Conservation (phyloP, 2,888 invertebrate genomes). For the Ernsta delagoae region DNA sequence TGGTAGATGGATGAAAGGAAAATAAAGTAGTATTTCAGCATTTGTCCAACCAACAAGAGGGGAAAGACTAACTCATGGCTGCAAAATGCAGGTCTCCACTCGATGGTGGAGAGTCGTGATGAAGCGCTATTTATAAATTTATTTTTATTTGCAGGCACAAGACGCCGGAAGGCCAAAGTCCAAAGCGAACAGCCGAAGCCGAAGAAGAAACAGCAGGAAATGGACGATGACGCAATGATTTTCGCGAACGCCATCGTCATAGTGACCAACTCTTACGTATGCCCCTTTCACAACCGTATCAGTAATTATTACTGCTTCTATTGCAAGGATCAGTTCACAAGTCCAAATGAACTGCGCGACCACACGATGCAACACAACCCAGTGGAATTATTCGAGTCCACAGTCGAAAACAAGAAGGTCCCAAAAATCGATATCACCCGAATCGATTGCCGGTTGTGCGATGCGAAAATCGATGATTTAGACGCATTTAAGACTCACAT, state of each 20-base stretch:
- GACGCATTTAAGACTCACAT: slow-evolving; percentile 63
- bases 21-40: too few relatives aligned
- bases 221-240: slow-evolving; percentile 62
- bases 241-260: slow-evolving; percentile 65
- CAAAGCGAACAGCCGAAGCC: slow-evolving; percentile 17
- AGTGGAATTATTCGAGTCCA: slow-evolving; percentile 55
- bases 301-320: slow-evolving; percentile 77
- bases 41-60: too few relatives aligned
- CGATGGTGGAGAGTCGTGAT: too few relatives aligned
- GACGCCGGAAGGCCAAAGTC: not conserved
- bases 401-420: slow-evolving; percentile 68
- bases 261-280: slow-evolving; percentile 67
- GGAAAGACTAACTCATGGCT: too few relatives aligned
- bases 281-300: slow-evolving; percentile 69
- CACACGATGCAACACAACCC: slow-evolving; percentile 72
- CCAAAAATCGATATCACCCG: slow-evolving; percentile 75
- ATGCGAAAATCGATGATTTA: slow-evolving; percentile 64
- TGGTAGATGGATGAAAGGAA: too few relatives aligned
- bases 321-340: slow-evolving; percentile 72
- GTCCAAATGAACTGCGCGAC: slow-evolving; percentile 66
- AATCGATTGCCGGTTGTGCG: slow-evolving; percentile 71
- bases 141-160: slow-evolving; percentile 26
- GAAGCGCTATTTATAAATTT: too few relatives aligned
- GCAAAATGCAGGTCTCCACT: too few relatives aligned
- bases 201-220: slow-evolving; percentile 38